Conservation (phyloP, 92 coral and sea anemone genomes). For the Zoanthus sociatus region DNA sequence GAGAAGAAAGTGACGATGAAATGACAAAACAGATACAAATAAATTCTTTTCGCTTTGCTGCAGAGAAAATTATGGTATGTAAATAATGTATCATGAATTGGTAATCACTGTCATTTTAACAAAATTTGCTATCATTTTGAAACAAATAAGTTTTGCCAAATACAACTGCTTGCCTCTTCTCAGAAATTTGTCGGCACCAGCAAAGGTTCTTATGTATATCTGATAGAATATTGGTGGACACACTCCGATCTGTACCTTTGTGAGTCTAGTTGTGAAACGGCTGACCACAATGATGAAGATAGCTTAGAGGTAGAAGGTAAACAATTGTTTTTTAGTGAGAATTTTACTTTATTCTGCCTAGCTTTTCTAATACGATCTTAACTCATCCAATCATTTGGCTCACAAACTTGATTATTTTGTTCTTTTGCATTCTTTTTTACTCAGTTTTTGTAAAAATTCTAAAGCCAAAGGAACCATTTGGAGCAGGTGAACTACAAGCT, state of each 20-base stretch:
- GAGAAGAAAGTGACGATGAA: background rate
- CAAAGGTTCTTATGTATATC: conserved; percentile 17
- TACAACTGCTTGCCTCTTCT: background rate
- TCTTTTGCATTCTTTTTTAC: no score
- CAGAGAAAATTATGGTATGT: conserved; percentile 40
- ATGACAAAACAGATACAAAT: background rate
- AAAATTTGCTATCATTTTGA: background rate
- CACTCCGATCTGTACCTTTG: background rate
- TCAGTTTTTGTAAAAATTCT: no score
- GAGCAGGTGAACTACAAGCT: no score
- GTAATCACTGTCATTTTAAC: no score
- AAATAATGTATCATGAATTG: background rate
- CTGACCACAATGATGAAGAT: background rate
- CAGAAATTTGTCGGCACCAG: conserved; percentile 9
- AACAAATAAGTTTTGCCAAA: background rate
- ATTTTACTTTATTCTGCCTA: no score
- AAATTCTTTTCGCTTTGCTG: background rate
- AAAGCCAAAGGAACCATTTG: no score
- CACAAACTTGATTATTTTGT: no score
- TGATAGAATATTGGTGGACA: conserved; percentile 34
- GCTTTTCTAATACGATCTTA: no score
- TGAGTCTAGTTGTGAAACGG: background rate
- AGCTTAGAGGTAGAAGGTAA: conserved; percentile 20
- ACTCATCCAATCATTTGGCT: no score
- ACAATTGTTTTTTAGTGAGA: background rate